Base-by-base conservation (phyloP, 2,797 vertebrate genomes). In the Neomorphus geoffroyi region DNA sequence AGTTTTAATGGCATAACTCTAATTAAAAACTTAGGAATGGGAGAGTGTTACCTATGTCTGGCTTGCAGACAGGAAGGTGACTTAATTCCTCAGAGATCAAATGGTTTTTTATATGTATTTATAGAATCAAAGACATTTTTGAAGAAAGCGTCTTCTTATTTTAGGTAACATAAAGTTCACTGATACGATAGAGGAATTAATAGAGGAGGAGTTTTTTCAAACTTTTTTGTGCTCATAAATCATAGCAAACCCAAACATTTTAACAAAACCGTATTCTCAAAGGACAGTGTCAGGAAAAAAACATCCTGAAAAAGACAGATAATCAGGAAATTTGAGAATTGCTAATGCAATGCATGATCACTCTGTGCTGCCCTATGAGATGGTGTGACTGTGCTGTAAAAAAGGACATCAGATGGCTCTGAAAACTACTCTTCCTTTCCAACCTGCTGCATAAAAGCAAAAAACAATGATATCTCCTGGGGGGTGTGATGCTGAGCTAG, bases 161-260 rank as follows among this genome's bases (percentile, higher is more conserved):
- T 94, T 88, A 87, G 86, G 73, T 71, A 95, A 93, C 45, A 51
- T 64, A n/a, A 94, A 88, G 50, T 90, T 86, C 56, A 37, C 2
- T 24, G 74, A 93, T 85, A 86, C 39, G 96, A 93, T 24, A 32
- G 89, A 96, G 74, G 50, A 94, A 96, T 96, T 96, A 97, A 88
- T 37, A 80, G 67, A 67, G 24, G 65, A 69, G 27, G 56, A 72
- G 5, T 93, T 60, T n/a, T 92, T 67, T 12, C 35, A 69, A 43
- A 35, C 70, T 91, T 73, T 66, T 94, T 78, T 58, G 65, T 6
- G 26, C 60, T 88, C 82, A 93, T 33, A 82, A 88, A 88, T 86
- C 67, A 32, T n/a, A 90, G 61, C 17, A 90, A 90, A 80, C n/a
- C 43, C 2, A n/a, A 77, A n/a, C 11, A 66, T 73, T 85, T 75